These are phyloP conservation scores for Julus scanicus DNA, from an alignment of 2,888 invertebrate genomes.

Conservation along the genomic window DNA sequence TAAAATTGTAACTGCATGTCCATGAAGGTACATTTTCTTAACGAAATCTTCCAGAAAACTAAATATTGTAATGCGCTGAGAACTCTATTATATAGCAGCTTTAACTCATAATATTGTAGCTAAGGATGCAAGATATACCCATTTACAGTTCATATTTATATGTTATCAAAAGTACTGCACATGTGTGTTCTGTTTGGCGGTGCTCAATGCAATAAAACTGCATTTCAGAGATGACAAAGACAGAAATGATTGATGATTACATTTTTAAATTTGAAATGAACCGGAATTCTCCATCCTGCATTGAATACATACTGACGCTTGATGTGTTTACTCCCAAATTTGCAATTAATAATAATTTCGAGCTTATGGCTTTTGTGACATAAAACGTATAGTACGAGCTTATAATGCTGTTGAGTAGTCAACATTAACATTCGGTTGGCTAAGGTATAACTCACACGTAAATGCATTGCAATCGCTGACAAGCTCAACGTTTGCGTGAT, in stretches of 20 bases:
- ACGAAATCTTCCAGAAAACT: too few species aligned
- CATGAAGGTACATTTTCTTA: too few species aligned
- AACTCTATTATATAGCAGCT: too few species aligned
- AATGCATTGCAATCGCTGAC: neutral
- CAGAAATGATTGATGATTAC: conserved; percentile 20
- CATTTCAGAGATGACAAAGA: neutral
- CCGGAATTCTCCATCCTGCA: neutral
- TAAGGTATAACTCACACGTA: neutral
- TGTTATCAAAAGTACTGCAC: neutral
- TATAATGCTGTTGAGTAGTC: neutral
- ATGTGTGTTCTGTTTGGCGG: neutral
- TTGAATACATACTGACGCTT: neutral
- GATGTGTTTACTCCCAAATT: neutral
- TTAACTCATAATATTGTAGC: neutral
- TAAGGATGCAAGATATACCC: too few species aligned
- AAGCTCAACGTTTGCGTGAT: neutral
- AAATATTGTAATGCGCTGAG: too few species aligned
- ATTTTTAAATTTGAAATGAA: neutral
- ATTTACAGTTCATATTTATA: neutral
- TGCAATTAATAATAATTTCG: conserved; percentile 3
- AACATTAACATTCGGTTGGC: neutral
- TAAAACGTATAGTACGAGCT: neutral
- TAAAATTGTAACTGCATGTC: too few species aligned
- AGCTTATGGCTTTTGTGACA: neutral
- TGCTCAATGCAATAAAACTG: neutral